These are phyloP conservation scores for Volucella inanis DNA, from an alignment of 2,888 invertebrate species.

Conservation along the genomic window DNA sequence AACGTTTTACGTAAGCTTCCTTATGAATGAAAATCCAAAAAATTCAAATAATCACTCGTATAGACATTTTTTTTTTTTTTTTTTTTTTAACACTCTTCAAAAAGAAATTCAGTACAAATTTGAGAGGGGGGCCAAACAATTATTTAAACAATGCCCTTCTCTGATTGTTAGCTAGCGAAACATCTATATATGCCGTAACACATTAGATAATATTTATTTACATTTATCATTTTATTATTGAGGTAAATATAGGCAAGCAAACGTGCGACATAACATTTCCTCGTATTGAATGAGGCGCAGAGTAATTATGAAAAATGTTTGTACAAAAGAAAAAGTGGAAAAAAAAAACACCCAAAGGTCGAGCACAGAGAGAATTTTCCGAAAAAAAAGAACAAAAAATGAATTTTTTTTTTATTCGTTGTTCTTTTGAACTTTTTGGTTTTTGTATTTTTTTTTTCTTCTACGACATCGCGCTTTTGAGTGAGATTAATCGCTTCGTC, in stretches of 20 bases:
- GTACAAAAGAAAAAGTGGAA: no score
- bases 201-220: slow-evolving; percentile 64
- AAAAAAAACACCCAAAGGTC: neutral
- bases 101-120: neutral
- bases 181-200: slow-evolving; percentile 41
- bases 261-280: slow-evolving; percentile 1
- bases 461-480: slow-evolving; percentile 34
- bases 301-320: slow-evolving; percentile 19
- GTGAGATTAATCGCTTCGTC: neutral
- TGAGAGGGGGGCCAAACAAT: neutral
- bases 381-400: slow-evolving; percentile 4
- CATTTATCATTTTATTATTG: slow-evolving; percentile 44
- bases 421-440: neutral
- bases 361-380: slow-evolving; percentile 10
- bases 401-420: neutral
- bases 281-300: neutral
- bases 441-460: slow-evolving; percentile 4
- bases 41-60: no score
- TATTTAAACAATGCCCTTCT: neutral
- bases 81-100: no score
- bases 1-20: no score
- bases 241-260: slow-evolving; percentile 19
- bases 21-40: no score
- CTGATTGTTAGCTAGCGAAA: slow-evolving; percentile 5
- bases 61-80: no score